phyloP scores from a whole-genome alignment of 2,113 vertebrate species.

The Grammomys surdaster region DNA sequence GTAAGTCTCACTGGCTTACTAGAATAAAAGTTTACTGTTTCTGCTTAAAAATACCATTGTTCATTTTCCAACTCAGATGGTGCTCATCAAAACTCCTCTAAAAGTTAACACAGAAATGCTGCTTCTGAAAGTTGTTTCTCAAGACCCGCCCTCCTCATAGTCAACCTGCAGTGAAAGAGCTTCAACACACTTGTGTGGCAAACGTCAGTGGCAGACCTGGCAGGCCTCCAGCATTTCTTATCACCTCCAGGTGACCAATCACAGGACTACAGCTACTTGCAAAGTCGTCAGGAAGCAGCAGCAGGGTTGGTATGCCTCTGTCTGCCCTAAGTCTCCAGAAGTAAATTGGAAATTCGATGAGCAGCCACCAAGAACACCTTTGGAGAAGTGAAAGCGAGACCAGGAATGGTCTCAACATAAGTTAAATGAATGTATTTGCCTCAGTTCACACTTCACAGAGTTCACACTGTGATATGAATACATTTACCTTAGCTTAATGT shows the following conservation, averaged over 20 bases:
- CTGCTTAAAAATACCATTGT: background rate
- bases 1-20: background rate
- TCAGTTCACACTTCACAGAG: background rate
- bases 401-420: background rate
- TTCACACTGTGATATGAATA: background rate
- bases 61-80: background rate
- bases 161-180: background rate
- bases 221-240: background rate
- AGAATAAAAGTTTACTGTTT: background rate
- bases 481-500: background rate
- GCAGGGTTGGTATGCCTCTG: background rate
- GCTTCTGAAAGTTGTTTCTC: background rate
- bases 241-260: background rate
- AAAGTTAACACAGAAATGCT: background rate
- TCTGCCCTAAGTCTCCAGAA: background rate
- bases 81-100: no score
- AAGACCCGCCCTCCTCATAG: background rate
- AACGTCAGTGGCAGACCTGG: background rate
- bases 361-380: background rate
- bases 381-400: constrained; percentile 28
- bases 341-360: background rate
- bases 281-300: background rate
- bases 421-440: background rate
- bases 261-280: background rate
- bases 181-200: background rate